A percentile compares a stretch with the other conserved stretches of the same genome.
Conservation (phyloP, 2,113 vertebrate genomes). For the Canis aureus region DNA sequence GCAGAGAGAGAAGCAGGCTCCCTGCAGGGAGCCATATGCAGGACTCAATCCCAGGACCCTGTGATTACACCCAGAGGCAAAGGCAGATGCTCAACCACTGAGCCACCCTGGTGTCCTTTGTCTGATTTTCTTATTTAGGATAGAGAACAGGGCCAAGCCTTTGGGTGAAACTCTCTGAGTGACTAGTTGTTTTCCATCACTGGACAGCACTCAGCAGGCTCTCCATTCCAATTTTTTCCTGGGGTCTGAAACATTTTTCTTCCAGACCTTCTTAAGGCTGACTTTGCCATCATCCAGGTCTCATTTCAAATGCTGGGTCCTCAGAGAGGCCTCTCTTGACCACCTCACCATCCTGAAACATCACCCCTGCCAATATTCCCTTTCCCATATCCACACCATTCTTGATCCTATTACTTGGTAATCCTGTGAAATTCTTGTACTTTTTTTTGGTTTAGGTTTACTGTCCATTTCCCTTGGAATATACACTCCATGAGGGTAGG, state of each 20-base stretch:
- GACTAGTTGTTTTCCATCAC: background rate
- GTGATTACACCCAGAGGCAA: too few relatives aligned
- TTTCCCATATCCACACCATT: background rate
- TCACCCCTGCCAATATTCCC: fast-evolving
- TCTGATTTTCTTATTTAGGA: background rate
- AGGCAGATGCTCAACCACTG: too few relatives aligned
- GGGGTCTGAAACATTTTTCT: background rate
- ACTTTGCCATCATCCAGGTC: background rate
- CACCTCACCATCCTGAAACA: background rate
- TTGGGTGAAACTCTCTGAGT: background rate
- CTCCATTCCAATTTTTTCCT: background rate
- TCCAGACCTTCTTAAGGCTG: background rate
- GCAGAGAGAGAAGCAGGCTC: too few relatives aligned
- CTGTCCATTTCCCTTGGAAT: background rate
- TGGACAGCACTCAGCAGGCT: background rate
- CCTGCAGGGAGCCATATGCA: too few relatives aligned
- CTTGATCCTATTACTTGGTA: background rate
- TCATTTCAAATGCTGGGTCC: background rate
- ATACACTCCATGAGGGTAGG: background rate
- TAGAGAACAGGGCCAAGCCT: background rate
- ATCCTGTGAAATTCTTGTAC: background rate
- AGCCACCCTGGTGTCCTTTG: background rate
- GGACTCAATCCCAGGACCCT: too few relatives aligned
- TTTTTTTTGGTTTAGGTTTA: background rate
- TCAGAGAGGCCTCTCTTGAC: background rate